Evolutionary conservation across 1,140 invertebrate genomes (phyloP).

Genomic region (Sesamia nonagrioides): DNA sequence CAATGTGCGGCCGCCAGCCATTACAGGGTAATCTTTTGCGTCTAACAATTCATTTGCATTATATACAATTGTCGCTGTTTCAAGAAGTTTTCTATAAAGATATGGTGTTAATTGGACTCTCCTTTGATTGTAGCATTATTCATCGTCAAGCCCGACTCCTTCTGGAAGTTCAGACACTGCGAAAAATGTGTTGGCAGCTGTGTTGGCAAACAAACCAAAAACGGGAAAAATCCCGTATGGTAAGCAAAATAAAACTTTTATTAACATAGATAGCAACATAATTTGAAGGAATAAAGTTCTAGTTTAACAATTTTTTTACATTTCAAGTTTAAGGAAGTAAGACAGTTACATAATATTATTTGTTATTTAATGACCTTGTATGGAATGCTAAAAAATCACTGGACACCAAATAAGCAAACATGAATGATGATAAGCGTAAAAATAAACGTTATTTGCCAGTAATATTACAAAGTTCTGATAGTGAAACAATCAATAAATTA

Average conservation of each 20-base stretch:
- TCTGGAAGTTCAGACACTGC: constrained; percentile 70
- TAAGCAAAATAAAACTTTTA: constrained; percentile 61
- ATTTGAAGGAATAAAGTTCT: background rate
- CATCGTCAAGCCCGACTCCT: constrained; percentile 66
- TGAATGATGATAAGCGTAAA: constrained; percentile 28
- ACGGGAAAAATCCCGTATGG: constrained; percentile 85
- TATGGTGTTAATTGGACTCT: constrained; percentile 11
- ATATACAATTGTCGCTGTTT: constrained; percentile 32
- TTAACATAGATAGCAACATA: background rate
- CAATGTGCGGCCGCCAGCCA: constrained; percentile 75
- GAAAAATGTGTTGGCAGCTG: constrained; percentile 85
- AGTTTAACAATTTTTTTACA: background rate
- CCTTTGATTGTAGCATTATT: constrained; percentile 71
- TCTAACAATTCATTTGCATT: background rate
- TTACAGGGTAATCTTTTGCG: constrained; percentile 70
- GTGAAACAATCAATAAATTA: too few relatives aligned
- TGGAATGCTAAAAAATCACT: constrained; percentile 37
- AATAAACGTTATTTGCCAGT: background rate
- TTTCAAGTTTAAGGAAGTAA: background rate
- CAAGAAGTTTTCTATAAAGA: constrained; percentile 18
- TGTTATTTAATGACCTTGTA: constrained; percentile 58
- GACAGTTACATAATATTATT: constrained; percentile 56
- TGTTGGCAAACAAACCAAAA: constrained; percentile 85
- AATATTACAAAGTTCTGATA: background rate
- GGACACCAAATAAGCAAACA: constrained; percentile 5